Conservation (phyloP, 2,797 vertebrate species). For the Argya squamiceps region DNA sequence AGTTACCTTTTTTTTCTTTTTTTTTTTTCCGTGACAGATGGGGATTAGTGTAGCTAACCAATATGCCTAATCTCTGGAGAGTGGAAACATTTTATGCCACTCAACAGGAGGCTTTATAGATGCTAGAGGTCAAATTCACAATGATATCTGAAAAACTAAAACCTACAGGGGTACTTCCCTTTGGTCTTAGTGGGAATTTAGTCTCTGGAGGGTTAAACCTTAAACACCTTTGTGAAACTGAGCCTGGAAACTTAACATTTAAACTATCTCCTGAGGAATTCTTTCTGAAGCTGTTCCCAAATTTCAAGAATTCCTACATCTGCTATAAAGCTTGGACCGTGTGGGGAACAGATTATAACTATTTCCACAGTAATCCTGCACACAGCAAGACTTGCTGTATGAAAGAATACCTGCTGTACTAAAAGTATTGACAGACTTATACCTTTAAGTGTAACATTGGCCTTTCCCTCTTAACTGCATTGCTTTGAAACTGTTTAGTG, state of each 20-base stretch:
- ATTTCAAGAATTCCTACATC: neutral
- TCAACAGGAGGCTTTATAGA: constrained; percentile 1
- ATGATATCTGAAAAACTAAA: constrained; percentile 16
- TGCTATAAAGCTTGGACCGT: neutral
- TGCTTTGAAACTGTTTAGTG: neutral
- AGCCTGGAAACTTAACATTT: neutral
- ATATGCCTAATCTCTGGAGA: constrained; percentile 4
- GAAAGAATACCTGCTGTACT: neutral
- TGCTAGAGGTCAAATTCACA: constrained; percentile 29
- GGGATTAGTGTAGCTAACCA: constrained; percentile 18
- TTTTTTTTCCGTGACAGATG: neutral
- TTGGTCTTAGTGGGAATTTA: neutral
- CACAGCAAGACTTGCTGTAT: neutral
- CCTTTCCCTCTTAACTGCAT: neutral
- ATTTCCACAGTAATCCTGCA: neutral
- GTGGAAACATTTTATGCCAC: constrained; percentile 33
- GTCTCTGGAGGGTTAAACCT: neutral
- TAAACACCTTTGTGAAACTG: neutral
- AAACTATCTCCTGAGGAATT: neutral
- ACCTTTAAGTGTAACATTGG: neutral
- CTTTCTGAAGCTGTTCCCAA: neutral
- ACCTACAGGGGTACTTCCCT: neutral
- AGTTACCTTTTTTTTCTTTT: neutral
- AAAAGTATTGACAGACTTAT: neutral
- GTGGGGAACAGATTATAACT: neutral